Base-by-base conservation (phyloP, 2,888 invertebrate species). In the Hypsopygia costalis region DNA sequence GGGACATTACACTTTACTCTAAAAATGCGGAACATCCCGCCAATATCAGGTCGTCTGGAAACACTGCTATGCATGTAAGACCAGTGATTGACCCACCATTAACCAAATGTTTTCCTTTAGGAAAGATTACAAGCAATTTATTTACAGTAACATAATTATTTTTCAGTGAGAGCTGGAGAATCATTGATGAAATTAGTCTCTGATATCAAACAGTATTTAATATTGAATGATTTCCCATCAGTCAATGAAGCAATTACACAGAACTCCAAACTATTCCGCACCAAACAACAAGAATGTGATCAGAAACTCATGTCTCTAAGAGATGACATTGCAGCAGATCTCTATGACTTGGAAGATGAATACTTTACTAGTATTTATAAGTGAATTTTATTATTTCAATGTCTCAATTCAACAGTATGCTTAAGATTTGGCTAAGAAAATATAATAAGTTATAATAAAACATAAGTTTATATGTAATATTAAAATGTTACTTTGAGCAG, bases 161-260 rank as follows among this genome's bases (percentile, higher is more conserved):
- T 87, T 89, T 81, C 91, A 92, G 98, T 98, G 0, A 90, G 98
- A 62, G 98, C 99, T 43, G 98, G 97, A 0, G 98, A 99, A 87
- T 98, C 98, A 0, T 80, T 99, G 12, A 97, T 98, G 95, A 98
- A 98, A 78, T 89, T 99, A 20, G 98, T 98, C 0, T 97, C 98
- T 0, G 98, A 99, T 73, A 96, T 99, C 48, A 99, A 99, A 69
- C 98, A 99, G 71, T 99, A 98, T 78, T 89, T 99, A 32, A 98
- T 99, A 62, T 90, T 99, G 11, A 99, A 99, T 77, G 99, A 99
- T 81, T 99, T 99, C 72, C 98, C 98, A 32, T 98, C 98, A 1
- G 97, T 99, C 0, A 99, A 99, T 76, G 98, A 98, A 69, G 97
- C 98, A 0, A 98, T 99, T 49, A 94, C 95, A n/a, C 94, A 95